Evolutionary conservation across 1,140 invertebrate species (phyloP).

Genomic region (Cherax destructor): DNA sequence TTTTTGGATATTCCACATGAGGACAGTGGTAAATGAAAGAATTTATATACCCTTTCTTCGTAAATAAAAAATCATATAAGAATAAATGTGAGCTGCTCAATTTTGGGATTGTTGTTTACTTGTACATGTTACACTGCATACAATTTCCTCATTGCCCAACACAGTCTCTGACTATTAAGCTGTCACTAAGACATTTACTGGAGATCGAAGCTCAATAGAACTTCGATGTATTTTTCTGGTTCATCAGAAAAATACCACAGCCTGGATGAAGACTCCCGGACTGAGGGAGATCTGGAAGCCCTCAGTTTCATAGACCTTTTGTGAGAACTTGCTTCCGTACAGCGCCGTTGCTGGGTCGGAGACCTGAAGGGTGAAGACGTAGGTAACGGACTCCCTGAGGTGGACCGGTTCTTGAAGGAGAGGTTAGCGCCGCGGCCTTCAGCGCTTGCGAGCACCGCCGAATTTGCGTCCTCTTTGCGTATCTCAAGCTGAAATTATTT

Average conservation of each 20-base stretch:
- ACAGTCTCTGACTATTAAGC: too few relatives aligned
- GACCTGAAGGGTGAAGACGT: conserved; percentile 51
- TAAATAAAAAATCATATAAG: too few relatives aligned
- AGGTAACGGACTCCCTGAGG: conserved; percentile 53
- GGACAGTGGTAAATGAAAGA: too few relatives aligned
- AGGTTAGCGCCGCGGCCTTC: conserved; percentile 25
- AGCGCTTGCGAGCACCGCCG: not conserved
- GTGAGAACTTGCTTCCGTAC: conserved; percentile 35
- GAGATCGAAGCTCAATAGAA: too few relatives aligned
- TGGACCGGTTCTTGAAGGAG: conserved; percentile 60
- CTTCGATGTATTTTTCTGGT: too few relatives aligned
- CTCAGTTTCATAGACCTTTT: conserved; percentile 18
- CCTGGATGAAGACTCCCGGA: conserved; percentile 47
- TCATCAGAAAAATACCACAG: conserved; percentile 47
- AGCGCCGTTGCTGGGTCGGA: conserved; percentile 22
- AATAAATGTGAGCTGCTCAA: too few relatives aligned
- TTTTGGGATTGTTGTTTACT: too few relatives aligned
- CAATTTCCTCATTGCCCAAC: too few relatives aligned
- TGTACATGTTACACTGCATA: too few relatives aligned
- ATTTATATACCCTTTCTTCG: too few relatives aligned
- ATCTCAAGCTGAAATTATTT: conserved; percentile 48
- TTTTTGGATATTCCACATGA: too few relatives aligned
- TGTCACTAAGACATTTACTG: too few relatives aligned
- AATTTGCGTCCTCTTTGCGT: conserved; percentile 45
- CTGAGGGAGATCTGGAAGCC: conserved; percentile 43